Percentiles rank a stretch among this genome's conserved stretches.
phyloP scores from a whole-genome alignment of 2,888 invertebrate genomes.

The Caenorhabditis sp. region DNA sequence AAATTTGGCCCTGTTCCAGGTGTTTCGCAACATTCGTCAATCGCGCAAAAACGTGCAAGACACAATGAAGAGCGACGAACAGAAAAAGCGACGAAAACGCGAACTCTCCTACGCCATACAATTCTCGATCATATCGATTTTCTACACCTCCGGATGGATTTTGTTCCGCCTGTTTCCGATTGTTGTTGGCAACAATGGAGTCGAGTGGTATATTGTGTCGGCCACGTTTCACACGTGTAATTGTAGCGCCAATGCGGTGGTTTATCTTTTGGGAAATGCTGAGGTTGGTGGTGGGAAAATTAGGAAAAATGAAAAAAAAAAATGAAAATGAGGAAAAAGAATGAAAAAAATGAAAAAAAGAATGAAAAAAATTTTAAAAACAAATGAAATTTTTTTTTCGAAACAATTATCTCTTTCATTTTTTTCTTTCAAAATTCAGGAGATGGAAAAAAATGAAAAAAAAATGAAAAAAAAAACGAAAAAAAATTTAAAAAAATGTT shows the following conservation, averaged over 20 bases:
- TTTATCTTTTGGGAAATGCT: conserved; percentile 24
- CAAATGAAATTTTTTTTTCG: too few relatives aligned
- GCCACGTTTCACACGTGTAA: conserved; percentile 38
- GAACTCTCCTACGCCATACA: conserved; percentile 38
- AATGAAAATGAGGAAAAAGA: too few relatives aligned
- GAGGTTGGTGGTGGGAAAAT: too few relatives aligned
- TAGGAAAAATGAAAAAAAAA: too few relatives aligned
- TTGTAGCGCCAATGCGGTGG: conserved; percentile 41
- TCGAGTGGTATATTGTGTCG: conserved; percentile 40
- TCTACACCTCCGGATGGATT: conserved; percentile 31
- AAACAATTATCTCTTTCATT: too few relatives aligned
- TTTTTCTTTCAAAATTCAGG: too few relatives aligned
- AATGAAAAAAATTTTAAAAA: too few relatives aligned
- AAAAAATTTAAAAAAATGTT: too few relatives aligned
- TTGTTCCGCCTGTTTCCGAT: conserved; percentile 29
- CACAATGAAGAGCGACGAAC: conserved; percentile 6
- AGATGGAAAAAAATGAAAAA: too few relatives aligned
- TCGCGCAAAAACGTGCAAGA: conserved; percentile 15
- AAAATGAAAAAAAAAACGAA: too few relatives aligned
- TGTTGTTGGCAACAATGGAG: conserved; percentile 19
- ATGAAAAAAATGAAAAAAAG: too few relatives aligned
- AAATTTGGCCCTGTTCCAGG: neutral
- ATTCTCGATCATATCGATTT: conserved; percentile 33
- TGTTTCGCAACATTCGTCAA: neutral
- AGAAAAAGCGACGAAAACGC: conserved; percentile 8